A percentile compares a stretch with the other conserved stretches of the same genome.
Evolutionary conservation across 2,888 invertebrate species (phyloP).

Genomic region (Apodemia mormo): DNA sequence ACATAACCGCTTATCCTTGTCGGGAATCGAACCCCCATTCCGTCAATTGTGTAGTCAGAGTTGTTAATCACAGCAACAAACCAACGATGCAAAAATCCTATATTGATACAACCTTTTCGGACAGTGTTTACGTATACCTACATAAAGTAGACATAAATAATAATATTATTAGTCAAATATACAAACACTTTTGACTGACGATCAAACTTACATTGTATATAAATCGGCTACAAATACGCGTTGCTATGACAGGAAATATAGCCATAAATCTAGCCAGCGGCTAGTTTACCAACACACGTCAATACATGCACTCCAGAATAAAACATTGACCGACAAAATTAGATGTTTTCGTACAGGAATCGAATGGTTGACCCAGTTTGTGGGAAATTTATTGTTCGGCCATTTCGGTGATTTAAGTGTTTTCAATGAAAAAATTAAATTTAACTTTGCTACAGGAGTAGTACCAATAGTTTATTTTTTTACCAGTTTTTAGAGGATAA

Average conservation of each 20-base stretch:
- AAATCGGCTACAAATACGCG: slow-evolving; percentile 27
- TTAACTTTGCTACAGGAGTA: background rate
- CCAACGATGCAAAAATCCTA: too few relatives aligned
- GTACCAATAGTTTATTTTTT: background rate
- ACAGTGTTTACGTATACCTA: too few relatives aligned
- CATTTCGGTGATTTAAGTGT: slow-evolving; percentile 15
- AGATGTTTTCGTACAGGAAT: slow-evolving; percentile 56
- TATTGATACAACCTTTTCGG: too few relatives aligned
- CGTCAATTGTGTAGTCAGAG: too few relatives aligned
- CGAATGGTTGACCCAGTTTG: slow-evolving; percentile 51
- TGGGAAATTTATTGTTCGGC: slow-evolving; percentile 45
- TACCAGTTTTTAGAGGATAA: background rate
- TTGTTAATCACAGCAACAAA: too few relatives aligned
- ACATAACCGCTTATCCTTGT: too few relatives aligned
- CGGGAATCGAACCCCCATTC: too few relatives aligned
- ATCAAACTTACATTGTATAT: slow-evolving; percentile 4
- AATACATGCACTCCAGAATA: slow-evolving; percentile 41
- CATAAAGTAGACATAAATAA: background rate
- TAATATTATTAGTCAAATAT: background rate
- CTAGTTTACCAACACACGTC: slow-evolving; percentile 38
- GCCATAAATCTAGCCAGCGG: slow-evolving; percentile 38
- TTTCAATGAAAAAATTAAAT: background rate
- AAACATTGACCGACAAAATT: slow-evolving; percentile 60
- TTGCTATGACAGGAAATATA: slow-evolving; percentile 49
- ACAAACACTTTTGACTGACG: background rate